Evolutionary conservation across 2,113 vertebrate species (phyloP), one percentile per base, ranked within the genome.

Genomic region (Pardalotus punctatus): DNA sequence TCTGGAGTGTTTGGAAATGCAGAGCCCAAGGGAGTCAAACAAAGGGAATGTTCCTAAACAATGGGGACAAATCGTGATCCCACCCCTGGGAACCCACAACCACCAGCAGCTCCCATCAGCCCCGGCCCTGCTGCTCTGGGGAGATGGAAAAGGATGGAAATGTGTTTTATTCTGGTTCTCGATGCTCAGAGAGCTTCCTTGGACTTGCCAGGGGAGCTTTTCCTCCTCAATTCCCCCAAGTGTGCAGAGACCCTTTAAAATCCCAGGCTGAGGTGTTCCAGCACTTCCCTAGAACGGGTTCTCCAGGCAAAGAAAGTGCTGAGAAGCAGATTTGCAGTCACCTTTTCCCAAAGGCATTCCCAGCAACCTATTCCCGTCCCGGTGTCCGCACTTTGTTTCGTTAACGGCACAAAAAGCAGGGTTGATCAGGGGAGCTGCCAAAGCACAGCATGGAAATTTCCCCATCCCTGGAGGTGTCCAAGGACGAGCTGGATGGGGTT

Each of bases 51-150:
- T 90, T 87, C 56, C 87, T 65, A 54, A 94, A 92, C 91, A 93
- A 81, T 72, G 81, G 83, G 88, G 60, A 42, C 76, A 96, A 93
- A 93, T 88, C 88, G 72, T 56, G 66, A 93, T 95, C 72, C 56
- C 47, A 61, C 21, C 65, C 89, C 88, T 79, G 79, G 92, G 91
- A 81, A 90, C 36, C 86, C 79, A 69, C 86, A 83, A 43, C 58
- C 94, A 82, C n/a, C 78, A 90, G 85, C 71, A 86, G 64, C 42
- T 81, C 83, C 88, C 61, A 60, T 47, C 62, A 86, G 66, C 36
- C 81, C 80, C 69, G 5, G 72, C 70, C 82, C 61, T 78, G 66
- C 66, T 83, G 35, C 38, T 81, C 6, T 84, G 54, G 56, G 38
- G 3, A 83, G 27, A 48, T 38, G 69, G 50, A 60, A 88, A 79